Conservation (phyloP, 2,888 invertebrate genomes). For the Chouioia cunea region DNA sequence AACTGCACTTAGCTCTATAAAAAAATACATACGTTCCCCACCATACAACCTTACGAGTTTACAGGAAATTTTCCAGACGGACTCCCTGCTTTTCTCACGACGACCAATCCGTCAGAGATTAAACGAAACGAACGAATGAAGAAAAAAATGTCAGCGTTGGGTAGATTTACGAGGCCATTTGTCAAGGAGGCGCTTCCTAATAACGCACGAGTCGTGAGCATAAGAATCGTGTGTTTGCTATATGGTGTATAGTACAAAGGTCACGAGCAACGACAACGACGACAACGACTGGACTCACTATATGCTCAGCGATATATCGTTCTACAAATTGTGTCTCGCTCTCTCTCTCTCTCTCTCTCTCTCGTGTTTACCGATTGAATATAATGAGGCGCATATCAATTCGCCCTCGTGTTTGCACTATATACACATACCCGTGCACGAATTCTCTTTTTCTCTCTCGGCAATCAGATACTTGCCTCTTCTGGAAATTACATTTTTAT, state of each 20-base stretch:
- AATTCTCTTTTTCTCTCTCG: not conserved
- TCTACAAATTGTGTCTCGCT: conserved; percentile 64
- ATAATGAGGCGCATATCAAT: conserved; percentile 31
- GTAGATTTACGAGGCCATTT: conserved; percentile 67
- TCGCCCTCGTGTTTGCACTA: not conserved
- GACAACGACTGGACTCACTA: conserved; percentile 15
- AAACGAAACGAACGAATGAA: not conserved
- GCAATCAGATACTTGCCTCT: conserved; percentile 15
- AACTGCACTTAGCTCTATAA: conserved; percentile 11
- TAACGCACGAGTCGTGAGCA: conserved; percentile 37
- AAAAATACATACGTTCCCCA: not conserved
- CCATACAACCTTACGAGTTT: conserved; percentile 1
- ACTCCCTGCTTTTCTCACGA: not conserved
- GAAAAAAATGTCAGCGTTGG: not conserved
- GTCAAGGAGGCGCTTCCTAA: conserved; percentile 66
- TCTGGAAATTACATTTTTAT: conserved; percentile 21
- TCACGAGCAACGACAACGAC: too few relatives aligned
- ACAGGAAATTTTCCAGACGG: conserved; percentile 3
- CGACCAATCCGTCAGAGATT: conserved; percentile 35
- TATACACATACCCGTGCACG: not conserved
- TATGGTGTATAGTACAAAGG: too few relatives aligned
- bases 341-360: conserved; percentile 24
- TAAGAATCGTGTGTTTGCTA: not conserved
- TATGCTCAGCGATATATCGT: conserved; percentile 53
- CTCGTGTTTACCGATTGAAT: conserved; percentile 25